Evolutionary conservation across 2,888 invertebrate genomes (phyloP).

Genomic region (Papilio demoleus): DNA sequence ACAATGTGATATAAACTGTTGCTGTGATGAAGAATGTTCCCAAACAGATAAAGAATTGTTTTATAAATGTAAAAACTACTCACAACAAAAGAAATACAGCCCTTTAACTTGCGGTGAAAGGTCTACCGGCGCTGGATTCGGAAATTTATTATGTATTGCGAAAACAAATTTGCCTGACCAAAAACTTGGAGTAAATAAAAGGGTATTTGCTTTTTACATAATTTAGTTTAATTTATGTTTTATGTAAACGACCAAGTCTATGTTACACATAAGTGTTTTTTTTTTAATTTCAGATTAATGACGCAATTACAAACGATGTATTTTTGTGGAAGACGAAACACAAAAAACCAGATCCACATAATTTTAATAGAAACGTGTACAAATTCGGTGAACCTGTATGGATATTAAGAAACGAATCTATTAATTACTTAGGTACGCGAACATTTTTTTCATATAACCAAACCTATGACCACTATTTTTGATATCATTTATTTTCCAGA

Average conservation of each 20-base stretch:
- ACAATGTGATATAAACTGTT: slow-evolving; percentile 92
- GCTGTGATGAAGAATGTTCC: slow-evolving; percentile 91
- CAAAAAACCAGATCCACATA: slow-evolving; percentile 43
- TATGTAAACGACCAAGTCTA: neutral
- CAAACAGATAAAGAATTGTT: slow-evolving; percentile 84
- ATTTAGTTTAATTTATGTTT: too few relatives aligned
- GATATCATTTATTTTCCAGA: too few relatives aligned
- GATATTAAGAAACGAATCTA: slow-evolving; percentile 62
- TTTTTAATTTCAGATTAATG: slow-evolving; percentile 44
- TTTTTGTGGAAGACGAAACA: slow-evolving; percentile 59
- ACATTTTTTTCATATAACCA: neutral
- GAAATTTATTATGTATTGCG: slow-evolving; percentile 69
- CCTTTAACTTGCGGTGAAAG: slow-evolving; percentile 47
- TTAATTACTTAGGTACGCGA: slow-evolving; percentile 62
- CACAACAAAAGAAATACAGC: slow-evolving; percentile 35
- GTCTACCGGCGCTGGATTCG: slow-evolving; percentile 46
- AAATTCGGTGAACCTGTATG: slow-evolving; percentile 63
- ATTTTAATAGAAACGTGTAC: slow-evolving; percentile 61
- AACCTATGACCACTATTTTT: too few relatives aligned
- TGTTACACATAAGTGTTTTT: slow-evolving; percentile 49
- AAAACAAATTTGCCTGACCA: slow-evolving; percentile 70
- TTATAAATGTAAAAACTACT: slow-evolving; percentile 9
- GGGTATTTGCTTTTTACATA: too few relatives aligned
- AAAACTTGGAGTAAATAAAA: slow-evolving; percentile 38
- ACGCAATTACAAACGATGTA: slow-evolving; percentile 42